phyloP scores from a whole-genome alignment of 2,888 invertebrate genomes.

The Molorchus minor region DNA sequence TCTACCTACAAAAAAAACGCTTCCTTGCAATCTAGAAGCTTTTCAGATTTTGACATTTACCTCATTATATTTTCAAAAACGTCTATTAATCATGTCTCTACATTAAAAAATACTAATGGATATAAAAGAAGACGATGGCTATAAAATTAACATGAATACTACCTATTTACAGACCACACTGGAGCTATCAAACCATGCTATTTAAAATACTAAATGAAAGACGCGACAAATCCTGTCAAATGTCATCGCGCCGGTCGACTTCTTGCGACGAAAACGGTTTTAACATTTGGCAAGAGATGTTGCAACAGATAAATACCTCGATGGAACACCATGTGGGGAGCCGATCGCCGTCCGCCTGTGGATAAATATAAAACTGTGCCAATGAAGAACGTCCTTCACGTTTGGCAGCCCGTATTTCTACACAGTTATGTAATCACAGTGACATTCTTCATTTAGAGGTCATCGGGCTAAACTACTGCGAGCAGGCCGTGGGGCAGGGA shows the following conservation, averaged over 20 bases:
- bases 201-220: slow-evolving; percentile 10
- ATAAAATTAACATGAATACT: too few relatives aligned
- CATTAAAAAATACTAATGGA: too few relatives aligned
- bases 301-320: slow-evolving; percentile 32
- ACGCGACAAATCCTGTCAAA: slow-evolving; percentile 25
- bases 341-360: slow-evolving; percentile 7
- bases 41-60: too few relatives aligned
- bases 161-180: too few relatives aligned
- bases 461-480: slow-evolving; percentile 46
- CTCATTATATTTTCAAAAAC: too few relatives aligned
- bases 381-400: slow-evolving; percentile 54
- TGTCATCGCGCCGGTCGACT: slow-evolving; percentile 12
- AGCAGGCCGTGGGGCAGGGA: slow-evolving; percentile 43
- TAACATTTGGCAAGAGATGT: slow-evolving; percentile 26
- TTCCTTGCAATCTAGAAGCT: too few relatives aligned
- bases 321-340: slow-evolving; percentile 26
- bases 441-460: slow-evolving; percentile 56
- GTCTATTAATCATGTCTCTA: too few relatives aligned
- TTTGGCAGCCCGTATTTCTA: slow-evolving; percentile 47
- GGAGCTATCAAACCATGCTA: too few relatives aligned
- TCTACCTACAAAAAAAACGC: too few relatives aligned
- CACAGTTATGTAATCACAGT: slow-evolving; percentile 52
- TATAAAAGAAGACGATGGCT: too few relatives aligned
- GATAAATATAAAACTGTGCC: slow-evolving; percentile 40
- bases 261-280: slow-evolving; percentile 5